Conservation (phyloP, 2,888 invertebrate species). For the Melanostoma scalare region DNA sequence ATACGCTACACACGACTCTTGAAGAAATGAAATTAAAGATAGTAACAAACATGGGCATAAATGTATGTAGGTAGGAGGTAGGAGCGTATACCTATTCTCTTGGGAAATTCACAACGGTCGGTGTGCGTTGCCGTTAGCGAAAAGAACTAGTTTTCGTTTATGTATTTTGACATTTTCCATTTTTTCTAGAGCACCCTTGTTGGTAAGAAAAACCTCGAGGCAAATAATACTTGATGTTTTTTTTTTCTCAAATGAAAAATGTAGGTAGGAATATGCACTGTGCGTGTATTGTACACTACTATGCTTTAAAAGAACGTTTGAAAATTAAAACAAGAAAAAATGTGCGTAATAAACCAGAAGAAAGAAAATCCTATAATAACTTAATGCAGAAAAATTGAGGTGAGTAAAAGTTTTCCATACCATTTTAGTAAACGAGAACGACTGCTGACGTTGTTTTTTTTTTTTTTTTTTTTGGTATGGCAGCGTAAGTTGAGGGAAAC, state of each 20-base stretch:
- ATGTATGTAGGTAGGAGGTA: too few relatives aligned
- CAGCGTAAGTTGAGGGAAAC: too few relatives aligned
- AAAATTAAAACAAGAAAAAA: neutral
- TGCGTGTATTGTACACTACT: too few relatives aligned
- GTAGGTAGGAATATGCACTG: slow-evolving; percentile 2
- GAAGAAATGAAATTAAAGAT: too few relatives aligned
- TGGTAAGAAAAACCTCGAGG: slow-evolving; percentile 13
- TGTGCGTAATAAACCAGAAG: slow-evolving; percentile 18
- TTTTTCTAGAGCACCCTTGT: slow-evolving; percentile 9
- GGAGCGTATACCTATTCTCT: neutral
- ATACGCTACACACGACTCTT: too few relatives aligned
- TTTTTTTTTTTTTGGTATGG: neutral
- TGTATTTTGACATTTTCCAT: slow-evolving; percentile 27
- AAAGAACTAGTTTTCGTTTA: slow-evolving; percentile 24
- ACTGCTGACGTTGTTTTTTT: neutral
- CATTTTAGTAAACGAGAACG: too few relatives aligned
- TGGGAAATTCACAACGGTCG: slow-evolving; percentile 11
- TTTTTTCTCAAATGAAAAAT: slow-evolving; percentile 28
- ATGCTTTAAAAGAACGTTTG: too few relatives aligned
- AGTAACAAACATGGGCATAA: too few relatives aligned
- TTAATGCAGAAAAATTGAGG: slow-evolving; percentile 40
- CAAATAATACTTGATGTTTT: slow-evolving; percentile 2
- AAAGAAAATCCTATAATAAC: slow-evolving; percentile 19
- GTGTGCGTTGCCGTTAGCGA: neutral
- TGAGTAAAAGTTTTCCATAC: slow-evolving; percentile 44